Evolutionary conservation across 1,140 invertebrate genomes (phyloP), one percentile per base, ranked within the genome.

Genomic region (Trichoplusia ni): DNA sequence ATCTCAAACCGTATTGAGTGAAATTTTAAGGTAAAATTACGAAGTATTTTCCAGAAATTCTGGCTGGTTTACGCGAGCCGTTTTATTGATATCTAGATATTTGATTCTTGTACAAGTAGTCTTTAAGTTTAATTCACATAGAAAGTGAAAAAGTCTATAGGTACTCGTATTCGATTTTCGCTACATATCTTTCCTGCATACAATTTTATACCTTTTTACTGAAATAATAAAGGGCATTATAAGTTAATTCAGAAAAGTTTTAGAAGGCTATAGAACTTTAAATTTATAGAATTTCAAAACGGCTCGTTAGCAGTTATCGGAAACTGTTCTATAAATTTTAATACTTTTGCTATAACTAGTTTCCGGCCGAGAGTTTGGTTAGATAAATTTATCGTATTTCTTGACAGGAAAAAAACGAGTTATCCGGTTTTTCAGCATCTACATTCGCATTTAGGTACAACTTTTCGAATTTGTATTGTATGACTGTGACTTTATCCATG

Each of bases 261-360:
- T n/a, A n/a, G n/a, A 4, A 40, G 21, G 14, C 16, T 38, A n/a
- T 14, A 5, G n/a, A 40, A 54, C 2, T 40, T 40, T n/a, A n/a
- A 19, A 54, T 38, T 54, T 54, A 54, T 38, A 54, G 51, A 38
- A 54, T 54, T 54, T 54, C 27, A 40, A 54, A 54, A 16, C 8
- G 13, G 3, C 9, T 4, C 29, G 4, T n/a, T 49, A 4, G 21
- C 4, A 11, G 21, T 46, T 1, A 25, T 27, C 21, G 1, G 42
- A 19, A 23, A 21, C 23, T 23, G 23, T 14, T 14, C 11, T 27
- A 29, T 27, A 16, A 25, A 29, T 47, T 14, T 21, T 47, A 27
- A 47, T 25, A 21, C 13, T 5, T 25, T 46, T 13, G 11, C 1
- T 2, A 37, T 37, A 27, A 27, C 3, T 3, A 4, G 7, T 27